Base-by-base conservation (phyloP, 2,888 invertebrate species). In the Urechis unicinctus region DNA sequence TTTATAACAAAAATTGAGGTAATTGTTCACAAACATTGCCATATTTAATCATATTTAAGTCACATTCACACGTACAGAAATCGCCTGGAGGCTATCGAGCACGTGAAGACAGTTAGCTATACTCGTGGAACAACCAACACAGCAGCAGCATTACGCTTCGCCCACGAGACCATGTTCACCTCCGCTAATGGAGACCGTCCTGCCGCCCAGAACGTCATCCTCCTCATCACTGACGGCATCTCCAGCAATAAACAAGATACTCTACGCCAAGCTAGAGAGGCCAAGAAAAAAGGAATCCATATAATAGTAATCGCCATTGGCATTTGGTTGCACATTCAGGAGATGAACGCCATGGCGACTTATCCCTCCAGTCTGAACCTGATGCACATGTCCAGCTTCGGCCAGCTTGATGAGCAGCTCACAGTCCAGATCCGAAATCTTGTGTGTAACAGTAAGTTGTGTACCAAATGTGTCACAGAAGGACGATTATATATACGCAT, bases 261-360 rank as follows among this genome's bases (percentile, higher is more conserved):
- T 6, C 44, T 52, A n/a, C 25, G 17, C 6, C 24, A 42, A 25
- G 44, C 44, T 6, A 6, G 52, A 22, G 44, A 13, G 26, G 44
- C 24, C 5, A 52, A 44, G 44, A 52, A 44, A 30, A 6, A 6
- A 24, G 52, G 52, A 24, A 44, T 52, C 22, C 52, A 44, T n/a
- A 5, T 52, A 5, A 24, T 44, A 24, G 52, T 52, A 17, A 17
- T 44, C 6, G 6, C 44, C 5, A 26, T 52, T 22, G 52, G 52
- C 25, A 52, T 44, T 21, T 52, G 52, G 52, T 22, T 24, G 6
- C 24, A 24, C n/a, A 44, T 28, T 6, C 6, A 44, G 44, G 52
- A 52, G 28, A 52, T 52, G 25, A 44, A 52, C 44, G 42, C 52
- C 9, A 36, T 36, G 9, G 36, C 36, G 17, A 36, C 36, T 17